Evolutionary conservation across 2,888 invertebrate genomes (phyloP), one percentile per base, ranked within the genome.

Genomic region (Perizoma affinitatum): DNA sequence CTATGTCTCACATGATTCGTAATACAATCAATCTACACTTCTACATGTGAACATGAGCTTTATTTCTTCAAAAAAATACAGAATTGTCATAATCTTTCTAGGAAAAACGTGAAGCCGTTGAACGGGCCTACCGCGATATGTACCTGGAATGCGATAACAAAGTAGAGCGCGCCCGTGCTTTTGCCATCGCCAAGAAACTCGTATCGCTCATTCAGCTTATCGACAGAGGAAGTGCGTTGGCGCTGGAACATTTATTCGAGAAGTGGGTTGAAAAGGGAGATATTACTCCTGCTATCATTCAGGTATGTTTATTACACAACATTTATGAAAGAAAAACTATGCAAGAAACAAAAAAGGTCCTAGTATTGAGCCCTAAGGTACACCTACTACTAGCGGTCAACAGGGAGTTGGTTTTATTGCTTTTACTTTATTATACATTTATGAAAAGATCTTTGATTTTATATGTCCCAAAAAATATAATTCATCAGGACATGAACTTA

Each of bases 121-220:
- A 96, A 35, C 93, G 94, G 40, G 97, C 97, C 0, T 97, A 97
- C 84, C 95, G 95, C 70, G 92, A 93, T 5, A 94, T 97, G 78
- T 96, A 96, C 81, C 82, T 96, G 10, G 88, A 91, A 47, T 90
- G 93, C 51, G 93, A 94, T 61, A 80, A 80, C 41, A 86, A 85
- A 58, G 87, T 82, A 43, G 92, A 93, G 73, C 85, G 90, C 67
- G 93, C 87, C n/a, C 85, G 90, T 0, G 87, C 88, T 0, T 88
- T 83, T 68, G 67, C 80, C 10, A 75, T 88, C 47, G 90, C 86
- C 4, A 76, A 71, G 53, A 80, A 82, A n/a, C 76, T 93, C 42
- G 81, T 82, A 5, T 57, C 74, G 47, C 79, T 92, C 1, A 72
- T 79, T 69, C 42, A 62, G 59, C 79, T 74, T 56, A 67, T 91